These are phyloP conservation scores for Proctacanthus coquilletti DNA, from an alignment of 1,140 invertebrate species.

Conservation along the genomic window DNA sequence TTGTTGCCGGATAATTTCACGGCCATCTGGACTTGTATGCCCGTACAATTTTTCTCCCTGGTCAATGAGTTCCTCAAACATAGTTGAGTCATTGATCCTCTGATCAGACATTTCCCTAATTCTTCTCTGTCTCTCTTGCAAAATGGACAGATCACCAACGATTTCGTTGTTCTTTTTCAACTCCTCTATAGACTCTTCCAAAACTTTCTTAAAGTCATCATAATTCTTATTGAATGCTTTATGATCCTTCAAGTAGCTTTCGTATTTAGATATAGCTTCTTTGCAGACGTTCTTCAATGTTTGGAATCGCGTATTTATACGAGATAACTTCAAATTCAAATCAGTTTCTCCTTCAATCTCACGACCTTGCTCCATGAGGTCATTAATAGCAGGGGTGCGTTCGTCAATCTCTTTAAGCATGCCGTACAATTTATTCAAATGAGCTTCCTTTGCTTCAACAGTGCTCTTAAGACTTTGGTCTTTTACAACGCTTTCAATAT, in stretches of 20 bases:
- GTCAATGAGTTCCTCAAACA: conserved; percentile 74
- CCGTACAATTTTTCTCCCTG: conserved; percentile 82
- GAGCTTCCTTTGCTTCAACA: conserved; percentile 60
- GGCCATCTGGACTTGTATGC: conserved; percentile 83
- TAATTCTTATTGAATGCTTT: conserved; percentile 64
- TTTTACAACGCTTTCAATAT: conserved; percentile 68
- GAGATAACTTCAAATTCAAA: conserved; percentile 56
- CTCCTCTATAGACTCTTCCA: conserved; percentile 52
- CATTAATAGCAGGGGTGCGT: conserved; percentile 54
- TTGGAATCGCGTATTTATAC: conserved; percentile 71
- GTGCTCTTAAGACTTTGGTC: conserved; percentile 81
- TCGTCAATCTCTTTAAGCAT: conserved; percentile 57
- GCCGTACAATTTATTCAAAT: conserved; percentile 62
- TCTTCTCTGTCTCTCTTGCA: conserved; percentile 73
- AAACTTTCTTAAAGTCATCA: conserved; percentile 55
- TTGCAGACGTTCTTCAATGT: conserved; percentile 67
- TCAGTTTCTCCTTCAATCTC: conserved; percentile 61
- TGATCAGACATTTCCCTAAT: conserved; percentile 67
- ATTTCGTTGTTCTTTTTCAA: conserved; percentile 66
- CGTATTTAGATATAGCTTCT: conserved; percentile 61
- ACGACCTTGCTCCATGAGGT: conserved; percentile 51
- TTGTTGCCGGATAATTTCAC: conserved; percentile 82
- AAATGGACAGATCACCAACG: conserved; percentile 66
- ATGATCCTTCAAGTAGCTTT: conserved; percentile 75
- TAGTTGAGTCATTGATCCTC: conserved; percentile 61